phyloP scores from a whole-genome alignment of 2,888 invertebrate species.

The Barypeithes pellucidus region DNA sequence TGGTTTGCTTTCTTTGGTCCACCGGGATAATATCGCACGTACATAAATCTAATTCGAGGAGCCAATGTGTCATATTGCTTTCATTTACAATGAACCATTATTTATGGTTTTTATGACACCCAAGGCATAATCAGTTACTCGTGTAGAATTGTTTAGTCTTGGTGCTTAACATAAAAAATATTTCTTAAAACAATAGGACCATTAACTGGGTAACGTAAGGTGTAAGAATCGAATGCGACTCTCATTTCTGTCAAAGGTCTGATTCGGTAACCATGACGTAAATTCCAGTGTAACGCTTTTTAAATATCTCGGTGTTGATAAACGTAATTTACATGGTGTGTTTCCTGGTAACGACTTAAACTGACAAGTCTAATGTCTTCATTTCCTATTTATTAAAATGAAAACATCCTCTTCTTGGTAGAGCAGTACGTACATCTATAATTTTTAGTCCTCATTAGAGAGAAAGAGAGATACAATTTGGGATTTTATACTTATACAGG shows the following conservation, averaged over 20 bases:
- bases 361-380: slow-evolving; percentile 1
- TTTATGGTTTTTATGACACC: neutral
- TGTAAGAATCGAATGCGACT: neutral
- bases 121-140: neutral
- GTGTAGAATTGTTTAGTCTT: slow-evolving; percentile 19
- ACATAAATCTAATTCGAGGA: neutral
- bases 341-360: neutral
- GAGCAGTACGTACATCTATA: too few species aligned
- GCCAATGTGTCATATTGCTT: neutral
- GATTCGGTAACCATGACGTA: neutral
- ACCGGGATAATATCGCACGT: too few species aligned
- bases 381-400: neutral
- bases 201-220: slow-evolving; percentile 18
- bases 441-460: too few species aligned
- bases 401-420: too few species aligned
- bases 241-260: neutral
- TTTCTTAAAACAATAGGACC: slow-evolving; percentile 25
- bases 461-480: too few species aligned
- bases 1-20: too few species aligned
- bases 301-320: neutral
- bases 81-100: neutral
- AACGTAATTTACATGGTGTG: neutral
- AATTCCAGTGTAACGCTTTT: neutral
- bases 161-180: slow-evolving; percentile 5
- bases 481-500: too few species aligned